phyloP scores from a whole-genome alignment of 1,140 invertebrate species.

The Drosophila simulans region DNA sequence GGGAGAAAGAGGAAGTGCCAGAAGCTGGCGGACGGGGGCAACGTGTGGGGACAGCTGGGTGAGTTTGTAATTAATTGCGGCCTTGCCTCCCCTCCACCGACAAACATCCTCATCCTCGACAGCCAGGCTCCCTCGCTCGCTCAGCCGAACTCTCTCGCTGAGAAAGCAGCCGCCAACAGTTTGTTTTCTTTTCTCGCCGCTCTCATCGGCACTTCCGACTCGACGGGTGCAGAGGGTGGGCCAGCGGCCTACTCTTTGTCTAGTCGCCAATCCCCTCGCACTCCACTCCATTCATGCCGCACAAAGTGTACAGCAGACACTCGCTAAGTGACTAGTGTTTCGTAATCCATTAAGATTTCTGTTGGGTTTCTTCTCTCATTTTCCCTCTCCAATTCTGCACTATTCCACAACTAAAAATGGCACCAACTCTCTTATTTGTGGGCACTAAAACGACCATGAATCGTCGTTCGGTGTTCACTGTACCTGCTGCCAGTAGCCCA shows the following conservation, averaged over 20 bases:
- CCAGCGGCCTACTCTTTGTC: conserved; percentile 41
- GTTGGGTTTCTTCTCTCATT: background rate
- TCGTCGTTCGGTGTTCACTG: conserved; percentile 7
- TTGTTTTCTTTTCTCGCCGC: conserved; percentile 48
- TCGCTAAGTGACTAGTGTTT: background rate
- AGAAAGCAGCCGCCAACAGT: conserved; percentile 44
- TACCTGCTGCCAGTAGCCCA: conserved; percentile 24
- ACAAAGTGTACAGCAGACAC: conserved; percentile 1
- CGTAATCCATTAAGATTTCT: background rate
- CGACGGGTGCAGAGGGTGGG: conserved; percentile 14
- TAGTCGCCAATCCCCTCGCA: conserved; percentile 34
- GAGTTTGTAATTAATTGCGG: conserved; percentile 82
- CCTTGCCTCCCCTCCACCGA: conserved; percentile 46
- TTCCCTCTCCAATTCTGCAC: too few relatives aligned
- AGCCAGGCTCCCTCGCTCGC: conserved; percentile 17
- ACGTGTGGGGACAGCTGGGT: conserved; percentile 64
- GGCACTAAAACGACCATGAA: too few relatives aligned
- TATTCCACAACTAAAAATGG: too few relatives aligned
- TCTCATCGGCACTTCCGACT: conserved; percentile 42
- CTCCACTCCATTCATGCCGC: conserved; percentile 34
- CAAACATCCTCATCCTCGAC: too few relatives aligned
- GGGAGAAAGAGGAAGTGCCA: conserved; percentile 10
- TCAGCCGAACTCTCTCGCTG: conserved; percentile 2
- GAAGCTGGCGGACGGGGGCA: background rate
- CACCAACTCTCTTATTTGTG: too few relatives aligned